phyloP scores from a whole-genome alignment of 2,888 invertebrate species.

The Cotesia congregata region DNA sequence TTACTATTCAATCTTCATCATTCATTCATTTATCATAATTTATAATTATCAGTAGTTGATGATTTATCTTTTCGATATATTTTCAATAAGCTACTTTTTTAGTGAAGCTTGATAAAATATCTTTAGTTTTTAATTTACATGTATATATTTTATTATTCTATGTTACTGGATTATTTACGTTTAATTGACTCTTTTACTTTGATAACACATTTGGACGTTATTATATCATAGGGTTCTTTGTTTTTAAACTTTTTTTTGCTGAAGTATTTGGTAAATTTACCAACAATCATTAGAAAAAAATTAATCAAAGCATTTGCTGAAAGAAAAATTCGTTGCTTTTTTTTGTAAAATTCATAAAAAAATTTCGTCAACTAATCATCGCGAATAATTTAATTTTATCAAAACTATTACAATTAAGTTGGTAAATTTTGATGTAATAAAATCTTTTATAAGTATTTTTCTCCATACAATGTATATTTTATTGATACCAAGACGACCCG shows the following conservation, averaged over 20 bases:
- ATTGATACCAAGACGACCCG: no score
- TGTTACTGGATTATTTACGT: conserved; percentile 27
- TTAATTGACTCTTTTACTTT: conserved; percentile 57
- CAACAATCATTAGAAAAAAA: background rate
- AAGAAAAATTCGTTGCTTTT: background rate
- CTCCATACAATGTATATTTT: no score
- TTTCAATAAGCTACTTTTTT: background rate
- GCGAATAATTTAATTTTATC: no score
- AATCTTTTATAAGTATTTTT: no score
- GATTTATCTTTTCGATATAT: conserved; percentile 17
- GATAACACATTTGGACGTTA: conserved; percentile 36
- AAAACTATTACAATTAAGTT: no score
- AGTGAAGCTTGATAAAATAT: background rate
- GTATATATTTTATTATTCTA: conserved; percentile 7
- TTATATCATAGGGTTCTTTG: conserved; percentile 3
- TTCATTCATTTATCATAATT: conserved; percentile 11
- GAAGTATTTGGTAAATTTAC: background rate
- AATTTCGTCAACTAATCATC: background rate
- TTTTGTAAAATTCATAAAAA: background rate
- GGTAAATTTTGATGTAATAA: no score
- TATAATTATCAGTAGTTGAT: background rate
- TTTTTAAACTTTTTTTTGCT: background rate
- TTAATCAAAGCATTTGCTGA: background rate
- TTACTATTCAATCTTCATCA: background rate
- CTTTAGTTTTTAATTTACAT: background rate